phyloP scores from a whole-genome alignment of 1,140 invertebrate species.

The Lordiphosa collinella region DNA sequence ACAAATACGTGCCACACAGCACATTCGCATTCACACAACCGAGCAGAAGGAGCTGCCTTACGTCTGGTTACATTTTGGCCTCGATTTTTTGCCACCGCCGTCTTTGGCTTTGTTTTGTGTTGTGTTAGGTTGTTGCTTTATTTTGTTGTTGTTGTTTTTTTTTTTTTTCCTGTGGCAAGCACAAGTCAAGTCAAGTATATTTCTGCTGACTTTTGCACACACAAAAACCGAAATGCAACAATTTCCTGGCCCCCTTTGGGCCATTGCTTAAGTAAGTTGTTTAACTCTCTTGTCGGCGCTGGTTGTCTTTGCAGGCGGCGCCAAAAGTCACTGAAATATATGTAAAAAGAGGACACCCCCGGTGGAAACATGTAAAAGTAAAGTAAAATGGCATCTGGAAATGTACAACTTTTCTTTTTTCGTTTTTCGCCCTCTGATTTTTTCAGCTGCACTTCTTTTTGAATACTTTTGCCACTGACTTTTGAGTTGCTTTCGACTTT shows the following conservation, averaged over 20 bases:
- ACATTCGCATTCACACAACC: slow-evolving; percentile 15
- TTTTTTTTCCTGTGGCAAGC: slow-evolving; percentile 47
- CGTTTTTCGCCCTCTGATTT: slow-evolving; percentile 61
- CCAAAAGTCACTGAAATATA: slow-evolving; percentile 55
- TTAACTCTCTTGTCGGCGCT: slow-evolving; percentile 54
- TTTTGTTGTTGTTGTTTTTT: too few relatives aligned
- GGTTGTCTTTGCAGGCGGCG: slow-evolving; percentile 72
- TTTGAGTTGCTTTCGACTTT: slow-evolving; percentile 34
- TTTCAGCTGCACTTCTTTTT: slow-evolving; percentile 67
- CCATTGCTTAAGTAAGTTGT: slow-evolving; percentile 68
- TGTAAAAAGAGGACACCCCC: slow-evolving; percentile 17
- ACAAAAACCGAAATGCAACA: slow-evolving; percentile 65
- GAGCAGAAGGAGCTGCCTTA: slow-evolving; percentile 24
- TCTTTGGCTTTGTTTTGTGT: slow-evolving; percentile 18
- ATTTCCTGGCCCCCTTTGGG: slow-evolving; percentile 50
- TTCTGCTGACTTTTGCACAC: slow-evolving; percentile 67
- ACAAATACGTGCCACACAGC: slow-evolving; percentile 67
- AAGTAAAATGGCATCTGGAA: slow-evolving; percentile 73
- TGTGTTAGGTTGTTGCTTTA: slow-evolving; percentile 28
- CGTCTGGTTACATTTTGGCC: slow-evolving; percentile 71
- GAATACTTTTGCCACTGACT: slow-evolving; percentile 74
- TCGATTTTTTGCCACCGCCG: slow-evolving; percentile 49
- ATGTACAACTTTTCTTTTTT: slow-evolving; percentile 69
- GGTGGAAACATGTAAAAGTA: slow-evolving; percentile 46
- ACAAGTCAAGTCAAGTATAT: slow-evolving; percentile 75